A percentile compares a stretch with the other conserved stretches of the same genome.
These are phyloP conservation scores for Pseudorasbora parva DNA, from an alignment of 2,113 vertebrate species.

Conservation along the genomic window DNA sequence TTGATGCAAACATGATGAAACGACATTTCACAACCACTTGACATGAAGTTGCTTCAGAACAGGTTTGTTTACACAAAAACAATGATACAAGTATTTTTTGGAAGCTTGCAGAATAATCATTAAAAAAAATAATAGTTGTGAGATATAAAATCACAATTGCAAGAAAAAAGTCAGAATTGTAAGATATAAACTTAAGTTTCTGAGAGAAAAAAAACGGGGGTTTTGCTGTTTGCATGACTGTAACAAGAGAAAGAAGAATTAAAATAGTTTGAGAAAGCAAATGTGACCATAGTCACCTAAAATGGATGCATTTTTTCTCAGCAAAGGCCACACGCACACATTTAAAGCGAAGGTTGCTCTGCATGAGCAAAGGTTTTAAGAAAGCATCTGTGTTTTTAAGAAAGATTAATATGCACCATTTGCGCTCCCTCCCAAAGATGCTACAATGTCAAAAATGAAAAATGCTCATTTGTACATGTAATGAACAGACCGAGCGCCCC, in stretches of 20 bases:
- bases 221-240: not conserved
- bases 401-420: constrained; percentile 21
- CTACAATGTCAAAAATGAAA: not conserved
- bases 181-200: too few relatives aligned
- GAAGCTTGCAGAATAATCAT: too few relatives aligned
- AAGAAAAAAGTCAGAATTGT: too few relatives aligned
- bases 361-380: not conserved
- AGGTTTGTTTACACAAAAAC: not conserved
- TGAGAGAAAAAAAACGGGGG: too few relatives aligned
- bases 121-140: too few relatives aligned
- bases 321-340: not conserved
- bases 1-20: too few relatives aligned
- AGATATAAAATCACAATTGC: too few relatives aligned
- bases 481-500: not conserved
- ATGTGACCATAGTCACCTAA: not conserved
- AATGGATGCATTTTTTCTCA: not conserved
- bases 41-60: not conserved
- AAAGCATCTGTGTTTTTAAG: constrained; percentile 32
- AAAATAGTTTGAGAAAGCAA: not conserved
- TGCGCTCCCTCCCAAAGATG: not conserved
- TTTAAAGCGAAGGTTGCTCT: not conserved
- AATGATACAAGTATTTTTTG: too few relatives aligned
- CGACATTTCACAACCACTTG: not conserved
- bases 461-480: constrained; percentile 2
- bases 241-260: not conserved